Conservation (phyloP, 2,113 vertebrate genomes). For the Vanacampus margaritifer region DNA sequence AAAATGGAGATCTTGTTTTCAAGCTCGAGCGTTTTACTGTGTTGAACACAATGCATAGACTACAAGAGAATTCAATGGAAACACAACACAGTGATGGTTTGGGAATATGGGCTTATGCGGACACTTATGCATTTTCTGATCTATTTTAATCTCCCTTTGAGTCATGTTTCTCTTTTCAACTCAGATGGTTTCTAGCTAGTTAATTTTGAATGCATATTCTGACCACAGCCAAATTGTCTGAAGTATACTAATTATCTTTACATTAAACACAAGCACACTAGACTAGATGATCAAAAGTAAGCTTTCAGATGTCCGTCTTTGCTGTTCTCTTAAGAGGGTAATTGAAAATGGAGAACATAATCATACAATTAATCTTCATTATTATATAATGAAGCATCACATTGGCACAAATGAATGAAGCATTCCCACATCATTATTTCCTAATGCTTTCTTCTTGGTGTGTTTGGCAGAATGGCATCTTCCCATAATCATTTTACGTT, state of each 20-base stretch:
- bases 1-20: slow-evolving; percentile 32
- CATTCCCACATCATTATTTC: slow-evolving; percentile 40
- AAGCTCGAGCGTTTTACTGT: slow-evolving; percentile 28
- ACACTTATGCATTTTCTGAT: slow-evolving; percentile 41
- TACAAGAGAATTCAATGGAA: slow-evolving; percentile 26
- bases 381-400: slow-evolving; percentile 26
- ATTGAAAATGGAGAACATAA: slow-evolving; percentile 28
- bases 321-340: slow-evolving; percentile 13
- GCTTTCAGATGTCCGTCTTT: slow-evolving; percentile 22
- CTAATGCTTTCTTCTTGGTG: slow-evolving; percentile 33
- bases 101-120: slow-evolving; percentile 29
- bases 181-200: slow-evolving; percentile 21
- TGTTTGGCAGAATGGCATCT: slow-evolving; percentile 42
- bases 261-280: slow-evolving; percentile 28
- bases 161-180: slow-evolving; percentile 38
- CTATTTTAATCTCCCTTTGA: slow-evolving; percentile 48
- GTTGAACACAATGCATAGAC: slow-evolving; percentile 35
- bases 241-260: slow-evolving; percentile 35
- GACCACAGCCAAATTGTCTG: slow-evolving; percentile 36
- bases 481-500: slow-evolving; percentile 54
- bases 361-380: slow-evolving; percentile 21
- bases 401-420: slow-evolving; percentile 33
- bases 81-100: slow-evolving; percentile 26
- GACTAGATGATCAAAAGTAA: slow-evolving; percentile 22
- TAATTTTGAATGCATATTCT: slow-evolving; percentile 29